These are phyloP conservation scores for Oceanodroma leucorhoa DNA, from an alignment of 2,797 vertebrate genomes.

Conservation along the genomic window DNA sequence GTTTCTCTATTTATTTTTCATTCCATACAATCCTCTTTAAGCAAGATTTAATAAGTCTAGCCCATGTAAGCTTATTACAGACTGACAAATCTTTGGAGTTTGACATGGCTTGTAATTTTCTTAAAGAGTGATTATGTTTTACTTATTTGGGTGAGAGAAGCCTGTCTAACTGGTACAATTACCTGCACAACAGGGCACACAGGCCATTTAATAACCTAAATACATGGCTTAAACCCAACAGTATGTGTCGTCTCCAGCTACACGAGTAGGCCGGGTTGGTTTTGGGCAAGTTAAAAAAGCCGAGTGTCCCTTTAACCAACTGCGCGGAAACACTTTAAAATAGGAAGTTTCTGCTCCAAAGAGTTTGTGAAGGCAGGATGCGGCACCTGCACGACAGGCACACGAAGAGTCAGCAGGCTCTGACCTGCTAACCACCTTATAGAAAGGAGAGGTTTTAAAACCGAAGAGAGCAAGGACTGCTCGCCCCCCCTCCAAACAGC, in stretches of 20 bases:
- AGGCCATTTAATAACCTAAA: background rate
- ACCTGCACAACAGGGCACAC: background rate
- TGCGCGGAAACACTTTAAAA: background rate
- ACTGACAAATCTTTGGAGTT: background rate
- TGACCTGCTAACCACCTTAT: accelerated
- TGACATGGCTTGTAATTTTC: background rate
- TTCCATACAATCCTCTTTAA: background rate
- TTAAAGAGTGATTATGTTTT: background rate
- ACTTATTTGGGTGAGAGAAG: background rate
- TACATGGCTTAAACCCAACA: background rate
- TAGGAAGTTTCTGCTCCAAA: background rate
- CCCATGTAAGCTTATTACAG: background rate
- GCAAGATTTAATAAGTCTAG: background rate
- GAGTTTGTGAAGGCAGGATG: accelerated
- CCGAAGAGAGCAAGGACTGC: accelerated
- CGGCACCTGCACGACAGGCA: accelerated
- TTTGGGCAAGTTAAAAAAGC: background rate
- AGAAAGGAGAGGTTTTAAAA: accelerated
- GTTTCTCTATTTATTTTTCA: background rate
- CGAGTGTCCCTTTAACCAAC: background rate
- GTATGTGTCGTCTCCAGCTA: background rate
- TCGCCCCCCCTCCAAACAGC: background rate
- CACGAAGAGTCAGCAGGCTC: accelerated
- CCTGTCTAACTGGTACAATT: background rate
- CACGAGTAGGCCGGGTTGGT: accelerated